These are phyloP conservation scores for Thalassarche chlororhynchos DNA, from an alignment of 2,113 vertebrate genomes.

Conservation along the genomic window DNA sequence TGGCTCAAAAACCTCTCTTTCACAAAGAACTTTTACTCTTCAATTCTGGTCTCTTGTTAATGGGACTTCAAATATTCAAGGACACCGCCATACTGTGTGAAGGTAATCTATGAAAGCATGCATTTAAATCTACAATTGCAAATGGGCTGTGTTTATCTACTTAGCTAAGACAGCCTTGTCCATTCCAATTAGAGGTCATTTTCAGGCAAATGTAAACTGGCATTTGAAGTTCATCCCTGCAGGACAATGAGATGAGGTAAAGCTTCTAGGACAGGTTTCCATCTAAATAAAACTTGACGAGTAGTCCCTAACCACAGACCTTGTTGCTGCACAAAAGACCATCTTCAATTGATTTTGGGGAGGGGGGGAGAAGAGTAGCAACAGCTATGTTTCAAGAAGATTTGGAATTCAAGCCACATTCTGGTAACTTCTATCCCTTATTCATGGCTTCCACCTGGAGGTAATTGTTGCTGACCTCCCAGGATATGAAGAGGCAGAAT, in stretches of 20 bases:
- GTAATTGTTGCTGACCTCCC: not conserved
- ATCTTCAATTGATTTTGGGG: conserved; percentile 12
- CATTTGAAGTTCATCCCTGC: conserved; percentile 50
- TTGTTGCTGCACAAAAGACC: not conserved
- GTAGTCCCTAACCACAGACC: conserved; percentile 19
- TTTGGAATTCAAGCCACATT: conserved; percentile 11
- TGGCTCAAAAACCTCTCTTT: not conserved
- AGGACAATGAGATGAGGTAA: conserved; percentile 38
- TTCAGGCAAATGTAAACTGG: conserved; percentile 37
- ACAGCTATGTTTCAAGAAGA: not conserved
- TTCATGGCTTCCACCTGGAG: not conserved
- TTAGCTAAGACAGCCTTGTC: conserved; percentile 35
- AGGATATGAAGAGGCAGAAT: not conserved
- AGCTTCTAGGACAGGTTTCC: conserved; percentile 42
- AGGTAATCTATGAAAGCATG: not conserved
- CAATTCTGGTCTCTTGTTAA: not conserved
- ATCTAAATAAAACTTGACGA: conserved; percentile 47
- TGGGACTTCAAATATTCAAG: conserved; percentile 12
- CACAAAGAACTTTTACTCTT: not conserved
- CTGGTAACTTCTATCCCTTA: not conserved
- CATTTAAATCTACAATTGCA: conserved; percentile 35
- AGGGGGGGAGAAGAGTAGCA: not conserved
- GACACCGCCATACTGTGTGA: not conserved
- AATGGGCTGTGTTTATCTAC: conserved; percentile 33
- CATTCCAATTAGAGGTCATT: conserved; percentile 44